Percentiles rank a stretch among this genome's conserved stretches.
phyloP scores from a whole-genome alignment of 2,797 vertebrate species.

The Spheniscus humboldti region DNA sequence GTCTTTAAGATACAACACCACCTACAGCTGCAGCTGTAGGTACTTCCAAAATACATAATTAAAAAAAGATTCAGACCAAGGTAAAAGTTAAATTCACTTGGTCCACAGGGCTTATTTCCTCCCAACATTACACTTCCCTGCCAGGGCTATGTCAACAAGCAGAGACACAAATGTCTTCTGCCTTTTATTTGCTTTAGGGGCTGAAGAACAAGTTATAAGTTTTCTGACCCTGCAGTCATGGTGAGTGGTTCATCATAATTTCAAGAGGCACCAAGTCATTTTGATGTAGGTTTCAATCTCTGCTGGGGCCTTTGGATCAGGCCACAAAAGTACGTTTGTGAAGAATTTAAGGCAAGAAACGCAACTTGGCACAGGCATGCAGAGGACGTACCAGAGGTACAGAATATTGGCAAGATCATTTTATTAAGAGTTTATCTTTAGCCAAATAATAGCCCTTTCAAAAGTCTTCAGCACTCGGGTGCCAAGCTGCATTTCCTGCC shows the following conservation, averaged over 20 bases:
- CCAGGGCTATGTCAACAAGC: neutral
- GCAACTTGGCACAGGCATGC: neutral
- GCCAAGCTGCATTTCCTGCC: neutral
- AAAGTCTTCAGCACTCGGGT: neutral
- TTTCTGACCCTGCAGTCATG: neutral
- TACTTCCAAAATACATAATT: neutral
- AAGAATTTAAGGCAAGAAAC: neutral
- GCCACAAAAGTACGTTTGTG: neutral
- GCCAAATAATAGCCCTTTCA: neutral
- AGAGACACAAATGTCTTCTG: neutral
- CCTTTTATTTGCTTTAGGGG: neutral
- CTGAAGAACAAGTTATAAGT: neutral
- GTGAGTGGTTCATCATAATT: neutral
- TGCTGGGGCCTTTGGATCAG: neutral
- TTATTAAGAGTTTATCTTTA: neutral
- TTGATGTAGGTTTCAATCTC: neutral
- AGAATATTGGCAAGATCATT: neutral
- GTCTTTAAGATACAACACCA: neutral
- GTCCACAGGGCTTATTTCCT: neutral
- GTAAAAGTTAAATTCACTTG: neutral
- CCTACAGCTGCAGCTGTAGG: neutral
- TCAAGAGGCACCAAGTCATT: neutral
- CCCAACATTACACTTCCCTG: neutral
- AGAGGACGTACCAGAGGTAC: neutral
- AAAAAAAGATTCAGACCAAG: neutral